phyloP scores from a whole-genome alignment of 2,113 vertebrate genomes.

The Myodes glareolus region DNA sequence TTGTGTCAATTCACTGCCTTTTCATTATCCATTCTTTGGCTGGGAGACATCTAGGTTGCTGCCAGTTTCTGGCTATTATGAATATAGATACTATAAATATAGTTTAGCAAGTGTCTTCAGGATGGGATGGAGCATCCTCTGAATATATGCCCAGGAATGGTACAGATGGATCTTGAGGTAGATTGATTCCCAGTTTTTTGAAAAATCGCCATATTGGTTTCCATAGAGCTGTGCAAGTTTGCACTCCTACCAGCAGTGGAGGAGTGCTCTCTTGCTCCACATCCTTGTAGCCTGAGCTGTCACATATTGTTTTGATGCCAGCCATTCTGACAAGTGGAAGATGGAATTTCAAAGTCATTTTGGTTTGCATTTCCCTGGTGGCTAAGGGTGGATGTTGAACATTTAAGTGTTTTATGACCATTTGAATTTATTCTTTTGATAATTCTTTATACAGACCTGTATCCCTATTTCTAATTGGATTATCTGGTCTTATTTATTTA shows the following conservation, averaged over 20 bases:
- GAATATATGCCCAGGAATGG: background rate
- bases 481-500: no score
- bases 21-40: no score
- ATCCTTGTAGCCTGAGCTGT: background rate
- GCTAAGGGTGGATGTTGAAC: background rate
- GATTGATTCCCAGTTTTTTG: background rate
- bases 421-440: background rate
- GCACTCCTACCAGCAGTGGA: background rate
- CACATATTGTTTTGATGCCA: background rate
- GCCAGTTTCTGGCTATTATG: no score
- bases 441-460: background rate
- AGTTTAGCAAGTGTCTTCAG: no score
- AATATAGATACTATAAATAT: no score
- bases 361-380: background rate
- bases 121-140: background rate
- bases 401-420: background rate
- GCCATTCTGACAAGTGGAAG: background rate
- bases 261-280: background rate
- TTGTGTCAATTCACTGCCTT: no score
- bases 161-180: background rate
- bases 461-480: background rate
- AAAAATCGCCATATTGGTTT: background rate
- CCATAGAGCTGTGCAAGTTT: background rate
- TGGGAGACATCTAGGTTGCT: no score
- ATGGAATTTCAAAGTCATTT: background rate